Evolutionary conservation across 2,888 invertebrate genomes (phyloP).

Genomic region (Cybosia mesomella): DNA sequence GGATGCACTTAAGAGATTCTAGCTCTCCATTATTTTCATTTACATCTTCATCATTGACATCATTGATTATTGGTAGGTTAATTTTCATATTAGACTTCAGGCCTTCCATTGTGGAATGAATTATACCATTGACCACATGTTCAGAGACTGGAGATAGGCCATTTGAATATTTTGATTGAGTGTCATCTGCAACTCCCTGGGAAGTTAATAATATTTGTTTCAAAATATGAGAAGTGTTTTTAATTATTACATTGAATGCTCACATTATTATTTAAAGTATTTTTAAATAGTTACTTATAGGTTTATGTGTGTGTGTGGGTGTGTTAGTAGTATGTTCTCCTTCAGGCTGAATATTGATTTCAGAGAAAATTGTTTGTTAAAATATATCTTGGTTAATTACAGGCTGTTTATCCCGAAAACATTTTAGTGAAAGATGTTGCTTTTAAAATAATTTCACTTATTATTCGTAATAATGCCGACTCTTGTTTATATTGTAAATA

Average conservation of each 20-base stretch:
- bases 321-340: too few relatives aligned
- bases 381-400: background rate
- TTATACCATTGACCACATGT: constrained; percentile 77
- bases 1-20: constrained; percentile 57
- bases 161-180: constrained; percentile 77
- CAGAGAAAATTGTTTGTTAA: too few relatives aligned
- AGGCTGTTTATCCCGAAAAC: background rate
- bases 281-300: too few relatives aligned
- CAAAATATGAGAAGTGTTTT: background rate
- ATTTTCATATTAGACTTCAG: constrained; percentile 83
- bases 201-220: constrained; percentile 19
- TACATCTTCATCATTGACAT: constrained; percentile 83
- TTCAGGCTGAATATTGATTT: too few relatives aligned
- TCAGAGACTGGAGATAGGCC: constrained; percentile 82
- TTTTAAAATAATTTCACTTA: background rate
- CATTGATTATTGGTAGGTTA: constrained; percentile 80
- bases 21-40: constrained; percentile 63
- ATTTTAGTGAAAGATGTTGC: too few relatives aligned
- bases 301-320: too few relatives aligned
- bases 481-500: background rate
- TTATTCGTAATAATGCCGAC: background rate
- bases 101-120: constrained; percentile 81
- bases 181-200: constrained; percentile 79
- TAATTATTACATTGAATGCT: background rate
- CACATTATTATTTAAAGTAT: background rate